Evolutionary conservation across 2,888 invertebrate genomes (phyloP).

Genomic region (Shargacucullia verbasci): DNA sequence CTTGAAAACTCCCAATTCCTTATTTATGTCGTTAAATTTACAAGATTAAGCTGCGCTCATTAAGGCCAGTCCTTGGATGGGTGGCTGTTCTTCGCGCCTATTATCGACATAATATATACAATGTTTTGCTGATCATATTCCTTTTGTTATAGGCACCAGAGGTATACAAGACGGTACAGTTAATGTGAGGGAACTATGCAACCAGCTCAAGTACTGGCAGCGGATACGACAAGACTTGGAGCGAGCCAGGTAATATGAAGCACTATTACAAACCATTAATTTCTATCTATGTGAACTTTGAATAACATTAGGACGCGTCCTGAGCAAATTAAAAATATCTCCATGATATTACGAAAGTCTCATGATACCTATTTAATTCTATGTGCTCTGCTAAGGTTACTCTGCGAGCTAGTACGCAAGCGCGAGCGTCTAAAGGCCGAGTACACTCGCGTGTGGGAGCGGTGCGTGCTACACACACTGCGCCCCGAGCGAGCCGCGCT

Average conservation of each 20-base stretch:
- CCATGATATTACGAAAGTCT: no score
- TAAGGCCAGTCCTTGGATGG: no score
- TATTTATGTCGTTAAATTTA: no score
- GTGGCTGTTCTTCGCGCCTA: no score
- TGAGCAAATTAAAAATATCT: not conserved
- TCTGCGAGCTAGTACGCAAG: conserved; percentile 98
- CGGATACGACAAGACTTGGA: conserved; percentile 98
- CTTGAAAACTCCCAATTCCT: no score
- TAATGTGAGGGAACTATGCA: conserved; percentile 93
- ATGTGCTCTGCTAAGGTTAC: no score
- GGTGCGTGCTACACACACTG: conserved; percentile 94
- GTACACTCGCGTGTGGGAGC: conserved; percentile 93
- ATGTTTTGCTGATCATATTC: not conserved
- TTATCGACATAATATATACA: not conserved
- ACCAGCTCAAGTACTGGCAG: conserved; percentile 98
- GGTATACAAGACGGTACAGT: conserved; percentile 90
- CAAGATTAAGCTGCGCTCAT: no score
- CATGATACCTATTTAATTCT: no score
- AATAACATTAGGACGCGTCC: no score
- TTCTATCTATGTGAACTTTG: no score
- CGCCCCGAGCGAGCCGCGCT: conserved; percentile 95
- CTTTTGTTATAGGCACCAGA: conserved; percentile 75
- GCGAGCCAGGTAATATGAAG: conserved; percentile 90
- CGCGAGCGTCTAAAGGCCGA: conserved; percentile 98
- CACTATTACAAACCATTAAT: no score